Percentiles rank a stretch among this genome's conserved stretches.
phyloP scores from a whole-genome alignment of 2,888 invertebrate species.

The Chrysolina oricalcia region DNA sequence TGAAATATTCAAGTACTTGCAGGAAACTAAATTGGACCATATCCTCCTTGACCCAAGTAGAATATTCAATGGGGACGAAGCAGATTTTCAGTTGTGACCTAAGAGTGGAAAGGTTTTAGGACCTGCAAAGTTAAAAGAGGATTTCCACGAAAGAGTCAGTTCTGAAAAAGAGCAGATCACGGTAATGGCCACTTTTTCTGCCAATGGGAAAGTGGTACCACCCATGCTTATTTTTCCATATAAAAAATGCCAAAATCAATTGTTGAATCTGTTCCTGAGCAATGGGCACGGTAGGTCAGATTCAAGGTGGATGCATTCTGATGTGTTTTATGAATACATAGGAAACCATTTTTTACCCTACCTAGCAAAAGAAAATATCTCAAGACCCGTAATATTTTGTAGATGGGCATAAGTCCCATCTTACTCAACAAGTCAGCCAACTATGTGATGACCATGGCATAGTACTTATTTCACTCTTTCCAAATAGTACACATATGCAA shows the following conservation, averaged over 20 bases:
- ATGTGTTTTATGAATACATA: constrained; percentile 37
- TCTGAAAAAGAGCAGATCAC: too few relatives aligned
- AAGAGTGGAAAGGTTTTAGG: constrained; percentile 53
- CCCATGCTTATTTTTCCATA: constrained; percentile 32
- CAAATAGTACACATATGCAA: too few relatives aligned
- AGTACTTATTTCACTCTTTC: constrained; percentile 52
- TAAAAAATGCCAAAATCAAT: constrained; percentile 37
- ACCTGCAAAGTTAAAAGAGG: too few relatives aligned
- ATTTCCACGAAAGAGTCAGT: constrained; percentile 49
- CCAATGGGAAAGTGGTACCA: constrained; percentile 31
- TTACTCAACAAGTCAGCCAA: constrained; percentile 48
- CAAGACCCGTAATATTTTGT: too few relatives aligned
- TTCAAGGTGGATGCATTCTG: too few relatives aligned
- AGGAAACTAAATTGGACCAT: too few relatives aligned
- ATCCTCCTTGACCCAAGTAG: constrained; percentile 37
- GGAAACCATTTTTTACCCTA: constrained; percentile 34
- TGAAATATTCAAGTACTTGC: too few relatives aligned
- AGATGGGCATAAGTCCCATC: constrained; percentile 61
- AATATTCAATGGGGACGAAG: constrained; percentile 54
- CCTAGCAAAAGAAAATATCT: too few relatives aligned
- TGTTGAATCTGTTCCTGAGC: too few relatives aligned
- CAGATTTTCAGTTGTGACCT: constrained; percentile 53
- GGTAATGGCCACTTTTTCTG: constrained; percentile 48
- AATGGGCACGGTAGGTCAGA: too few relatives aligned
- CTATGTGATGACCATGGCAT: constrained; percentile 57